Evolutionary conservation across 2,113 vertebrate genomes (phyloP), one percentile per base, ranked within the genome.

Genomic region (Kobus ellipsiprymnus): DNA sequence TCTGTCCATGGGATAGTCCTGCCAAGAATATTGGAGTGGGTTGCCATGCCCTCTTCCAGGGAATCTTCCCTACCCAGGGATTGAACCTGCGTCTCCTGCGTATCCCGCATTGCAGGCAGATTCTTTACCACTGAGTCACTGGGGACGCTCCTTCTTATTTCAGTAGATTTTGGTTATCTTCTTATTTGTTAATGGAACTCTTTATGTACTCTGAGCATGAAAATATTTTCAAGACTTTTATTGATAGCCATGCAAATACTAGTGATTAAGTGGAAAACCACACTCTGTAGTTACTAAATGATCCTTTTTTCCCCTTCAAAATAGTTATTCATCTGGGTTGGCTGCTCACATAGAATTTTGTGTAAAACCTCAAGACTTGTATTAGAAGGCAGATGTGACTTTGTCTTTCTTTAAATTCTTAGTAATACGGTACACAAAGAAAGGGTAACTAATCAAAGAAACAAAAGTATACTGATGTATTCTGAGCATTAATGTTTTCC

Each of bases 171-270:
- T 78, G 12, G 78, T 83, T 13, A 71, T 44, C 36, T 77, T 77
- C 25, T 78, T 4, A 29, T 46, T 78, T 78, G 40, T 78, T 46
- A 78, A 16, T 44, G 54, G 44, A 92, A 6, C 19, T 57, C 12
- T 78, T 87, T 87, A 30, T 90, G 6, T 90, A 74, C 59, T 52
- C 27, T 78, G 14, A 40, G 8, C 30, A 89, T 89, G 87, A 97
- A 97, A 97, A 97, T 97, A 95, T 90, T 97, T 95, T 97, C n/a
- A 85, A 95, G 81, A 77, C 78, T 95, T 97, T 97, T 94, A 89
- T 95, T 2, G 3, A 95, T 87, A 95, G 59, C 74, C 59, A 59
- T 40, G 88, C 29, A 84, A 95, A 86, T 52, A 89, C 54, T 96
- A 96, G 82, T 90, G 78, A 97, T 97, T 97, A 83, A 97, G 67